Evolutionary conservation across 30 jellyfish, hydroid and myxozoan genomes (phyloP), one percentile per base, ranked within the genome.

Genomic region (Catostylus mosaicus): DNA sequence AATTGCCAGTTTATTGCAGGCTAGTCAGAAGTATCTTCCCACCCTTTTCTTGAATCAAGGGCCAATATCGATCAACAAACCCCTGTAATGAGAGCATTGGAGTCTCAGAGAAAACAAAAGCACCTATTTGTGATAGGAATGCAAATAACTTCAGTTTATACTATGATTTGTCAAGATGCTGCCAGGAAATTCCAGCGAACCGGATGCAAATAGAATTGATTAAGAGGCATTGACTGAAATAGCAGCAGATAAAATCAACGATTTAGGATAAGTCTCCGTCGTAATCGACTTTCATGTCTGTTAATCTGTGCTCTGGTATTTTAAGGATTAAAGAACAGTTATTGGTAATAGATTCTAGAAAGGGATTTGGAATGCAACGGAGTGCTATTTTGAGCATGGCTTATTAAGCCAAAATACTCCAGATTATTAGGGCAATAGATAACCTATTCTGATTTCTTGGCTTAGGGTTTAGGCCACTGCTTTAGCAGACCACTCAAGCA

Each of bases 301-400:
- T 48, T 48, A 27, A 4, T 48, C 23, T 48, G 54, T 40, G 54
- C 20, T 48, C 24, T 6, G 63, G 63, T 48, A 40, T 48, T 16
- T 48, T 7, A 48, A 27, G 63, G 20, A 23, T 2, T 4, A 16
- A 48, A 48, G 63, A 48, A 48, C 1, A 4, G 27, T 2, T 48
- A 16, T 16, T 48, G 24, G 23, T 48, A 48, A n/a, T 48, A 6
- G 63, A 48, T 48, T 48, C 56, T 19, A 64, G 26, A 26, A 64
- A 26, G 22, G 77, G 9, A 26, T 64, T 64, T 29, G 26, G n/a
- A 1, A 31, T 64, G 30, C 26, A 26, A 1, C 23, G 67, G 71
- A n/a, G 5, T 72, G 23, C 52, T 50, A 75, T 50, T 50, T 75
- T n/a, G n/a, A n/a, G 60, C 75, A 26, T 31, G 61, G 52, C 36